Evolutionary conservation across 2,888 invertebrate genomes (phyloP), one percentile per base, ranked within the genome.

Genomic region (Zaprionus lineosus): DNA sequence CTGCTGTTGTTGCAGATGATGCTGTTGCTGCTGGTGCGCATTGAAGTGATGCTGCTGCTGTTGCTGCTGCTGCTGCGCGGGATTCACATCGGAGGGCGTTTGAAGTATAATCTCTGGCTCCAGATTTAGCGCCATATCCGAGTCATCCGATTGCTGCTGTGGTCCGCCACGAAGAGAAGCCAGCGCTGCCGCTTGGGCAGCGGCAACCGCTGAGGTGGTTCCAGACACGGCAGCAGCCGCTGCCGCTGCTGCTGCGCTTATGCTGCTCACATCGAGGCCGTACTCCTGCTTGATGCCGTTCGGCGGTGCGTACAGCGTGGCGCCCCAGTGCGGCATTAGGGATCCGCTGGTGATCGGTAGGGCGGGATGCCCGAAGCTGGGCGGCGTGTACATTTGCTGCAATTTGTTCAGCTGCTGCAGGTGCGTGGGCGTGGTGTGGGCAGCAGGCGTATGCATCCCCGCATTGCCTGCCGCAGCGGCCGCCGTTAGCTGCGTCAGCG

Each of bases 221-320:
- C 60, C 61, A 1, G 66, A 24, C n/a, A 24, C 24, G n/a, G 24
- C 24, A 24, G 24, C 31, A 21, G 71, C 70, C 11, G 69, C 71
- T 31, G 56, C 57, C 1, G 66, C 50, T 0, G 62, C 69, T 7
- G 63, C 68, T 21, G 61, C 60, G 18, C 66, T 60, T 5, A 62
- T 11, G 37, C 77, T 69, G 51, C 72, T 73, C 43, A 71, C 69
- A 41, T 79, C 86, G 55, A 79, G 78, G 18, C 75, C 75, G 41
- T 85, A 88, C 61, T 88, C 88, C 66, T 88, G 88, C 52, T 88
- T 88, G 47, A 88, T 88, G 59, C 88, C 88, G 46, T 88, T 88
- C 15, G 88, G 81, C 28, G 87, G 78, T 8, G 73, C 68, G 33
- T 88, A 88, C 28, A 88, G 57, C 11, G 83, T 58, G 51, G 88